Conservation (phyloP, 1,140 invertebrate genomes). For the Caerostris darwini region DNA sequence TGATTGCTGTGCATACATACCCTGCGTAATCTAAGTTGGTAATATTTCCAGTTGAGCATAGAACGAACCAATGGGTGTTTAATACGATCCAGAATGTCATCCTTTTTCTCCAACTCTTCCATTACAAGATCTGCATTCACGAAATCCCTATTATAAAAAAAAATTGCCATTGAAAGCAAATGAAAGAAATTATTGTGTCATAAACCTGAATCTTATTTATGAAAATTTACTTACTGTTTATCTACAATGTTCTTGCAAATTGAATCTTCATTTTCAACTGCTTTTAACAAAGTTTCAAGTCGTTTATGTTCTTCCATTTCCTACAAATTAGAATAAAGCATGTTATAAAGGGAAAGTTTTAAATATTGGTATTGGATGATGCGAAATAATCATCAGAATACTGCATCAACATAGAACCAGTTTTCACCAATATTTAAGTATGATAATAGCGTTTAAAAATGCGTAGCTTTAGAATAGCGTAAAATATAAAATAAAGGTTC, state of each 20-base stretch:
- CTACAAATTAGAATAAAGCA: neutral
- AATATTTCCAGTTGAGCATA: slow-evolving; percentile 3
- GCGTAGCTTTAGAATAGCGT: too few species aligned
- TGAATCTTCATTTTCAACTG: neutral
- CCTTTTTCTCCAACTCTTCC: neutral
- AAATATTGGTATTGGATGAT: too few species aligned
- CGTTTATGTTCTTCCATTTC: neutral
- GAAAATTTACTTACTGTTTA: neutral
- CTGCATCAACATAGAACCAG: too few species aligned
- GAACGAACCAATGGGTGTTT: neutral
- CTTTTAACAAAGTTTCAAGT: neutral
- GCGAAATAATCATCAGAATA: too few species aligned
- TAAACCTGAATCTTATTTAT: neutral
- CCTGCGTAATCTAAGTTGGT: slow-evolving; percentile 2
- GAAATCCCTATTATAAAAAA: neutral
- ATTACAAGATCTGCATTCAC: slow-evolving; percentile 28
- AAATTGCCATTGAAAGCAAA: neutral
- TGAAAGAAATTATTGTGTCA: neutral
- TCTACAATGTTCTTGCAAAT: neutral
- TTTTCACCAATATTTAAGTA: too few species aligned
- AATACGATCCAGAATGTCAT: neutral
- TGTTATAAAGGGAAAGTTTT: too few species aligned
- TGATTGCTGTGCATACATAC: neutral
- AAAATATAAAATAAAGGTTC: too few species aligned
- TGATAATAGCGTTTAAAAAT: too few species aligned